Conservation (phyloP, 2,113 vertebrate species). For the Tretioscincus oriximinensis region DNA sequence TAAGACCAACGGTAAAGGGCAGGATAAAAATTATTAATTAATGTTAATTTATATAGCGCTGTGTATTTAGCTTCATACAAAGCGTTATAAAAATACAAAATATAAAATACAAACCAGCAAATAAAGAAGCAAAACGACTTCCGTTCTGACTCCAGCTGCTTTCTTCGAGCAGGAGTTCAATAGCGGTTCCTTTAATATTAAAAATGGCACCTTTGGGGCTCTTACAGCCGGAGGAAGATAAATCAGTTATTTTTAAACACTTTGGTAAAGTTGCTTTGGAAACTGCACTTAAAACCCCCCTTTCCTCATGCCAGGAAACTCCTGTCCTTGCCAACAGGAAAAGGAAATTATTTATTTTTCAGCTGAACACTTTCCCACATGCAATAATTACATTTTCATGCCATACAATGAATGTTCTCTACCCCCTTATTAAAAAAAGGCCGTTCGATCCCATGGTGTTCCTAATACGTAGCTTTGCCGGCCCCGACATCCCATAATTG, state of each 20-base stretch:
- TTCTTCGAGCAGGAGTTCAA: neutral
- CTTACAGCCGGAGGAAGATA: slow-evolving; percentile 31
- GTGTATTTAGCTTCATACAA: too few species aligned
- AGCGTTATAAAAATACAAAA: too few species aligned
- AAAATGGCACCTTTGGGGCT: slow-evolving; percentile 39
- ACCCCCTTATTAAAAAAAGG: neutral
- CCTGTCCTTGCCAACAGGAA: neutral
- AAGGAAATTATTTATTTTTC: neutral
- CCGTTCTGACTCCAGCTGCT: neutral
- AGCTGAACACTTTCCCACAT: neutral
- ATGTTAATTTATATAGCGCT: too few species aligned
- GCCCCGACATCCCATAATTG: neutral
- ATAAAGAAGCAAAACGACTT: neutral
- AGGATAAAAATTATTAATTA: too few species aligned
- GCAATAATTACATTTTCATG: neutral
- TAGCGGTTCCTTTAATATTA: slow-evolving; percentile 38
- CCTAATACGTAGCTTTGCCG: too few species aligned
- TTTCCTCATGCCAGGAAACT: neutral
- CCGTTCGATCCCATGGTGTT: too few species aligned
- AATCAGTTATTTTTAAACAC: slow-evolving; percentile 51
- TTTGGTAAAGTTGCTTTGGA: slow-evolving; percentile 10
- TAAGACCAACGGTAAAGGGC: too few species aligned
- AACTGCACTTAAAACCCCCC: neutral
- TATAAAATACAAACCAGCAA: too few species aligned
- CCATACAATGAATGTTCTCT: neutral